These are phyloP conservation scores for Aspidoscelis tigris DNA, from an alignment of 2,113 vertebrate genomes.

Conservation along the genomic window DNA sequence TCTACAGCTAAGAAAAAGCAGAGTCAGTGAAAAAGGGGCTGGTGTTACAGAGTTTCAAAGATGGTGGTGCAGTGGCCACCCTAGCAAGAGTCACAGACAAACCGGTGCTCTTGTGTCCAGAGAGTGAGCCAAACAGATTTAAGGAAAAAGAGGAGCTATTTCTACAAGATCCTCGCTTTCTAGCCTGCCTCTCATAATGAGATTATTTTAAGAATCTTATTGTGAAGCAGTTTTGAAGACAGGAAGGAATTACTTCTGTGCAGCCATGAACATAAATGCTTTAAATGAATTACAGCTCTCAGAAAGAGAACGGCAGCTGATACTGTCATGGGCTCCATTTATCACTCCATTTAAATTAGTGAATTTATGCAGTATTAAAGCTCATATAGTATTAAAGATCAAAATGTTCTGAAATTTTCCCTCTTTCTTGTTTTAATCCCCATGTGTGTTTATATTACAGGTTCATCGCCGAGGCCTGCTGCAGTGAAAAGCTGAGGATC, in stretches of 20 bases:
- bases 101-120: background rate
- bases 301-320: background rate
- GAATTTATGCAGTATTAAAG: background rate
- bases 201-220: conserved; percentile 13
- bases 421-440: background rate
- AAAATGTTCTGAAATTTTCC: background rate
- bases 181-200: background rate
- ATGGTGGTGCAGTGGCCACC: no score
- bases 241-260: background rate
- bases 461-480: background rate
- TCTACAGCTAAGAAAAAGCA: no score
- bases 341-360: conserved; percentile 4
- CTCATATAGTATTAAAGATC: background rate
- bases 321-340: background rate
- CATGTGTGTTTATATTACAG: background rate
- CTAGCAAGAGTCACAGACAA: no score
- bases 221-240: background rate
- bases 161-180: conserved; percentile 10
- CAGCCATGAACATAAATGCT: conserved; percentile 9
- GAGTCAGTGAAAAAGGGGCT: no score
- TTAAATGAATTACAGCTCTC: conserved; percentile 27
- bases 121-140: background rate
- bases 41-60: no score
- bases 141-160: background rate
- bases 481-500: background rate